These are phyloP conservation scores for Leucophora obtusa DNA, from an alignment of 2,888 invertebrate genomes.

Conservation along the genomic window DNA sequence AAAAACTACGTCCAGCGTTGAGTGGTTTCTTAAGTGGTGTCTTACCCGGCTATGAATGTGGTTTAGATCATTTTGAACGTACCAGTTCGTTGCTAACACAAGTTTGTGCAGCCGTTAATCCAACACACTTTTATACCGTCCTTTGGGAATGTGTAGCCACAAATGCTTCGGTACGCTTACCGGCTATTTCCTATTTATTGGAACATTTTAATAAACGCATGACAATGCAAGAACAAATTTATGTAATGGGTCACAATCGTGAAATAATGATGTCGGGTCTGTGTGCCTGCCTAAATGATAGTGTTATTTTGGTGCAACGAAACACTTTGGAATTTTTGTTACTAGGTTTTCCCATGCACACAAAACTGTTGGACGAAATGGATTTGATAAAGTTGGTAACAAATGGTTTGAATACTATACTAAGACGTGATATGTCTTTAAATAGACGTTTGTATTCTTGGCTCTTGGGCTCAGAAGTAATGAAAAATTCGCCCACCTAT, in stretches of 20 bases:
- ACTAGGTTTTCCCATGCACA: slow-evolving; percentile 91
- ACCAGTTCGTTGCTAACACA: slow-evolving; percentile 76
- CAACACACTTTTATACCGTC: slow-evolving; percentile 89
- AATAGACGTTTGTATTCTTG: slow-evolving; percentile 91
- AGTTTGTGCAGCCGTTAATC: slow-evolving; percentile 87
- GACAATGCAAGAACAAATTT: slow-evolving; percentile 88
- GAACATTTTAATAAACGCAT: slow-evolving; percentile 88
- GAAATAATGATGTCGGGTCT: slow-evolving; percentile 90
- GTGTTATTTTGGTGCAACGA: slow-evolving; percentile 89
- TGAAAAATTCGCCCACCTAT: slow-evolving; percentile 79
- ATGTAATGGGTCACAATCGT: slow-evolving; percentile 90
- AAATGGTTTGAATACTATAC: slow-evolving; percentile 85
- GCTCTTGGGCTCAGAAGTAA: slow-evolving; percentile 86
- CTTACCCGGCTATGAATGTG: slow-evolving; percentile 91
- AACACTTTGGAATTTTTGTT: slow-evolving; percentile 90
- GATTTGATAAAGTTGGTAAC: slow-evolving; percentile 87
- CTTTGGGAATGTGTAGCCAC: slow-evolving; percentile 92
- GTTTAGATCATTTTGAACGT: slow-evolving; percentile 90
- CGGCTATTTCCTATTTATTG: slow-evolving; percentile 89
- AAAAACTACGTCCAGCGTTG: slow-evolving; percentile 84
- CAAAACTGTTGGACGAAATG: slow-evolving; percentile 83
- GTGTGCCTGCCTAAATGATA: slow-evolving; percentile 89
- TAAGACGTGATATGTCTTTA: slow-evolving; percentile 92
- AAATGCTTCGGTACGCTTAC: slow-evolving; percentile 88
- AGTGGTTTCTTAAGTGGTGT: slow-evolving; percentile 93